Evolutionary conservation across 2,113 vertebrate species (phyloP), one percentile per base, ranked within the genome.

Genomic region (Ammodytes dubius): DNA sequence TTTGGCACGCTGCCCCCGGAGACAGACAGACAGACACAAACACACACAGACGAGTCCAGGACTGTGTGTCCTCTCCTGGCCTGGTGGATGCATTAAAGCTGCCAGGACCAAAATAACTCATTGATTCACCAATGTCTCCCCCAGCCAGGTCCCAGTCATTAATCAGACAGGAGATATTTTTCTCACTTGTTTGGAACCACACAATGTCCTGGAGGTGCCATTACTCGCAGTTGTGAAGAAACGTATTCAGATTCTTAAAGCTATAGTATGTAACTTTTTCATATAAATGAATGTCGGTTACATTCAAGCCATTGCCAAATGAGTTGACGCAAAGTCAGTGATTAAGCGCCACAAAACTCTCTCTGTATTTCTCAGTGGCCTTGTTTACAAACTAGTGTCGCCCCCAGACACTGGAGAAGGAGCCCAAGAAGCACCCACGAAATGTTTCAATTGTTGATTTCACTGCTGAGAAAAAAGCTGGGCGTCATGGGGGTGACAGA

Each of bases 21-120:
- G 78, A 84, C 77, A 78, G 27, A 27, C 27, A 27, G 27, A 27
- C 27, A 27, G 27, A 27, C 27, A 27, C 1, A n/a, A 53, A 47
- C 57, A 72, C 39, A 39, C 64, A 76, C 47, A 75, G 45, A 77
- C n/a, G 71, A 68, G 74, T 70, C 70, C 71, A 63, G 77, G 64
- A 89, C 79, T 72, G 35, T 53, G 68, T 68, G 73, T 78, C 46
- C 81, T 73, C 52, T 56, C 14, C 37, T 2, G 27, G 27, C 37
- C 2, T n/a, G 27, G 64, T 35, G 27, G 82, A 74, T 59, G 35
- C 57, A 12, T 79, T 65, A 39, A 9, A 73, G 58, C 83, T 70
- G 87, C 82, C 88, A 87, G 64, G 69, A 81, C 68, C 46, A 63
- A 89, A 88, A 91, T 89, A 91, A 82, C 81, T 81, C 65, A 72